Percentiles rank a stretch among this genome's conserved stretches.
These are phyloP conservation scores for Neomicropteryx cornuta DNA, from an alignment of 1,140 invertebrate species.

Conservation along the genomic window DNA sequence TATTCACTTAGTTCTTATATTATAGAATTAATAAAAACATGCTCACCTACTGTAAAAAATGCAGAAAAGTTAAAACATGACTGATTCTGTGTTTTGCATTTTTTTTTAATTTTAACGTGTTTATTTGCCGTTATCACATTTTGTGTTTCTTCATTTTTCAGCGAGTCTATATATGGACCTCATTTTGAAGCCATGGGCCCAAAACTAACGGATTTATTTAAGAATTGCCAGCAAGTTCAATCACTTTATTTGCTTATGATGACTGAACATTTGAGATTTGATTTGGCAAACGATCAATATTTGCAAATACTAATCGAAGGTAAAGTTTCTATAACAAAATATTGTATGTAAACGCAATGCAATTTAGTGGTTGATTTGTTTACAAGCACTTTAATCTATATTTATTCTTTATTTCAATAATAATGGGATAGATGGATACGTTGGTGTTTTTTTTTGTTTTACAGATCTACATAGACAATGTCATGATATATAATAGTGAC, in stretches of 20 bases:
- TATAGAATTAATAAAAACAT: no score
- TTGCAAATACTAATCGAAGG: slow-evolving; percentile 23
- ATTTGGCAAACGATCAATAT: slow-evolving; percentile 22
- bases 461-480: neutral
- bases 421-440: no score
- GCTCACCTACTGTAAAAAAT: no score
- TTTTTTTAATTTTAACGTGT: neutral
- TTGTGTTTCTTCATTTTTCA: slow-evolving; percentile 15
- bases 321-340: slow-evolving; percentile 15
- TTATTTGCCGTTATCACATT: slow-evolving; percentile 1
- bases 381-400: slow-evolving; percentile 5
- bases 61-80: no score
- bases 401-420: slow-evolving; percentile 3
- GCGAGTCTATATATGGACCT: slow-evolving; percentile 24
- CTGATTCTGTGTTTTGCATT: neutral
- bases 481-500: neutral
- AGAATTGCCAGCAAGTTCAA: slow-evolving; percentile 27
- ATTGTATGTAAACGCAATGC: no score
- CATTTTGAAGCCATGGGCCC: slow-evolving; percentile 18
- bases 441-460: neutral
- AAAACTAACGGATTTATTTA: slow-evolving; percentile 27
- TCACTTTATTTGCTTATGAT: slow-evolving; percentile 26
- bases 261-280: slow-evolving; percentile 26
- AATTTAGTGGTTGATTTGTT: no score
- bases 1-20: no score